Conservation (phyloP, 2,797 vertebrate genomes). For the Poecilia picta region DNA sequence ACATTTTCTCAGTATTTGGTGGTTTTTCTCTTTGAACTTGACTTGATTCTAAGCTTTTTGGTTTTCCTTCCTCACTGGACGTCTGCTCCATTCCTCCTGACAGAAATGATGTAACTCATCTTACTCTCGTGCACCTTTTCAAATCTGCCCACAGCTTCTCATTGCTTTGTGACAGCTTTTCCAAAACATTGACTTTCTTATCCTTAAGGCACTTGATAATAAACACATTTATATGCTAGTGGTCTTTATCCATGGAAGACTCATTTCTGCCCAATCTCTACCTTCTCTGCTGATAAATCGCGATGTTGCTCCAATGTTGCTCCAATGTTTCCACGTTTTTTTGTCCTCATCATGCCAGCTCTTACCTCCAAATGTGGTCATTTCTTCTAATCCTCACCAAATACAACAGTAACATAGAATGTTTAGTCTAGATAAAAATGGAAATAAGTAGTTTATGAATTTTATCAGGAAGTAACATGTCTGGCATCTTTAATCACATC, state of each 20-base stretch:
- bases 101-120: background rate
- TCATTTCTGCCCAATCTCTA: background rate
- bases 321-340: background rate
- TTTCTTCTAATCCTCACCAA: background rate
- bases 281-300: background rate
- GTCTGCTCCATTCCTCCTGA: background rate
- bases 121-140: background rate
- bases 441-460: background rate
- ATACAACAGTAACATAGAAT: background rate
- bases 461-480: background rate
- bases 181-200: background rate
- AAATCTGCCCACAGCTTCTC: background rate
- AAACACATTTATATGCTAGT: background rate
- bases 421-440: background rate
- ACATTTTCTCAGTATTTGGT: background rate
- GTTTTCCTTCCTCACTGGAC: background rate
- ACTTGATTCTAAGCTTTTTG: background rate
- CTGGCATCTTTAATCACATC: background rate
- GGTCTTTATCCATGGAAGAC: background rate
- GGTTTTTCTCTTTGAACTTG: background rate
- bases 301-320: background rate
- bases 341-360: background rate
- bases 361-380: background rate
- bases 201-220: background rate
- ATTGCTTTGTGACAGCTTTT: background rate